Percentiles rank a stretch among this genome's conserved stretches.
phyloP scores from a whole-genome alignment of 2,113 vertebrate species.

The Myiozetetes cayanensis region DNA sequence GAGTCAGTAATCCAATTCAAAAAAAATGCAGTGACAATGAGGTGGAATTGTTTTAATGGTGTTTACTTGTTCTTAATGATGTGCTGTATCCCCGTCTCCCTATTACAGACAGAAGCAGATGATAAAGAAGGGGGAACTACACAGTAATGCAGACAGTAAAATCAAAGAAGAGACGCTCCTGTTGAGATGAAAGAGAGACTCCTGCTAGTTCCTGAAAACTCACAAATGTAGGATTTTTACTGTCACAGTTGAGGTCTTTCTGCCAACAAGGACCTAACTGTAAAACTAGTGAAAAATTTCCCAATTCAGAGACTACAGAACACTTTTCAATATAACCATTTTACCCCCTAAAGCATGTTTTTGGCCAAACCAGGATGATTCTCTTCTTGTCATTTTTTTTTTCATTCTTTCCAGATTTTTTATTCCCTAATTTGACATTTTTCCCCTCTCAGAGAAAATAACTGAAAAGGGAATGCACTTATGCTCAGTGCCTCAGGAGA shows the following conservation, averaged over 20 bases:
- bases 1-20: conserved; percentile 24
- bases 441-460: background rate
- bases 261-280: background rate
- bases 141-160: conserved; percentile 8
- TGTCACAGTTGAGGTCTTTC: background rate
- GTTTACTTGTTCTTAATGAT: conserved; percentile 35
- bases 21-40: conserved; percentile 22
- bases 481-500: background rate
- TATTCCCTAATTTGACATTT: background rate
- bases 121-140: background rate
- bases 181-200: conserved; percentile 28
- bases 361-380: background rate
- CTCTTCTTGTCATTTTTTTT: background rate
- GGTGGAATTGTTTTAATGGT: background rate
- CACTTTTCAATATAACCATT: background rate
- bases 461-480: background rate
- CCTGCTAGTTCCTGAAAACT: conserved; percentile 4
- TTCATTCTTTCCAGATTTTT: background rate
- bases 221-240: background rate
- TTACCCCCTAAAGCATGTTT: background rate
- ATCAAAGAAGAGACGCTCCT: conserved; percentile 19
- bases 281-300: background rate
- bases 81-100: background rate
- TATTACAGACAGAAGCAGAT: background rate
- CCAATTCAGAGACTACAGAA: background rate